These are phyloP conservation scores for Folsomia manolachei DNA, from an alignment of 2,888 invertebrate genomes.

Conservation along the genomic window DNA sequence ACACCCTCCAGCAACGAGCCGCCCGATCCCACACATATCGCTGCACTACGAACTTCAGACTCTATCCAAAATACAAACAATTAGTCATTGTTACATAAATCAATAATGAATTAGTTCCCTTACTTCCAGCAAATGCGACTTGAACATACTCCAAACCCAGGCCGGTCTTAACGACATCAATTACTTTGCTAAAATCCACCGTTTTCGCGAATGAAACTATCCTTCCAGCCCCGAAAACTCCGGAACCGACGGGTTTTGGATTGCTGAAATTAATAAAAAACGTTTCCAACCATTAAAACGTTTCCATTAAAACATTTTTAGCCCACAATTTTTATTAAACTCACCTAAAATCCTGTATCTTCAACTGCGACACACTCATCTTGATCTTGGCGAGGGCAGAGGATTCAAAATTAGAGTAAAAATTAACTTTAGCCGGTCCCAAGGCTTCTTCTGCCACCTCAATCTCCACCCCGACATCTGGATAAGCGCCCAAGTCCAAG, in stretches of 20 bases:
- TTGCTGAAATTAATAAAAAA: too few species aligned
- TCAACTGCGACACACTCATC: slow-evolving; percentile 18
- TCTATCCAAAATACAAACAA: background rate
- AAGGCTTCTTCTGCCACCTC: slow-evolving; percentile 4
- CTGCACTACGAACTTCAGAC: slow-evolving; percentile 61
- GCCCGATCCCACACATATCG: slow-evolving; percentile 89
- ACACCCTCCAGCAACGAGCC: slow-evolving; percentile 69
- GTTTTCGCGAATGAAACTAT: slow-evolving; percentile 58
- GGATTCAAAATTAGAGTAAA: slow-evolving; percentile 14
- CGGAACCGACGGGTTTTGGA: slow-evolving; percentile 18
- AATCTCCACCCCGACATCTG: slow-evolving; percentile 33
- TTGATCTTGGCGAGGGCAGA: slow-evolving; percentile 9
- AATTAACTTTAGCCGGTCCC: slow-evolving; percentile 11
- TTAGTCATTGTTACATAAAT: background rate
- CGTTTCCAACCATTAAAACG: background rate
- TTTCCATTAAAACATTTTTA: background rate
- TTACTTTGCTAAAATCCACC: slow-evolving; percentile 62
- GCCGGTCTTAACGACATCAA: slow-evolving; percentile 67
- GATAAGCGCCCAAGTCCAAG: slow-evolving; percentile 22
- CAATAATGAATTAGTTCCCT: too few species aligned
- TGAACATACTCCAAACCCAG: slow-evolving; percentile 69
- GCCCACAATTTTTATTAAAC: background rate
- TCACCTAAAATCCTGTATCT: slow-evolving; percentile 31
- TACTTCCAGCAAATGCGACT: slow-evolving; percentile 65
- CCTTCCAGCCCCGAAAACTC: slow-evolving; percentile 61